Evolutionary conservation across 2,888 invertebrate genomes (phyloP).

Genomic region (Thymelicus acteon): DNA sequence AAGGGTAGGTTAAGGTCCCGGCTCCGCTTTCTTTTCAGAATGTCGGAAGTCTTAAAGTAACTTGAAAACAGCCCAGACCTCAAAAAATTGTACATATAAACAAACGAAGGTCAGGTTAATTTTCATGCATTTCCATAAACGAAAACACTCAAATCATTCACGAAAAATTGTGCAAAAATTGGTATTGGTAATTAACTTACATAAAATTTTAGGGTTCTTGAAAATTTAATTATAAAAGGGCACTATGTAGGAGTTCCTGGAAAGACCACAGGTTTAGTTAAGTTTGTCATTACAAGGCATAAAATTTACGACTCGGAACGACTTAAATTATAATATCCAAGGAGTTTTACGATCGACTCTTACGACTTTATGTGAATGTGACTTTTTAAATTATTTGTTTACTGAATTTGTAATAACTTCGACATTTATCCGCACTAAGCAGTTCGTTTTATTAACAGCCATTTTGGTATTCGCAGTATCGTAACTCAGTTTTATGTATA

Average conservation of each 20-base stretch:
- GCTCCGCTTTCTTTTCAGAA: too few species aligned
- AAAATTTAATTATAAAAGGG: conserved; percentile 33
- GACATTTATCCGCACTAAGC: conserved; percentile 19
- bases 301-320: conserved; percentile 65
- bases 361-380: conserved; percentile 27
- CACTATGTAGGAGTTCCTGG: conserved; percentile 31
- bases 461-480: background rate
- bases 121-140: too few species aligned
- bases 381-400: conserved; percentile 36
- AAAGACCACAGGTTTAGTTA: conserved; percentile 44
- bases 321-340: conserved; percentile 63
- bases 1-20: too few species aligned
- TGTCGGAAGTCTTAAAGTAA: too few species aligned
- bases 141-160: background rate
- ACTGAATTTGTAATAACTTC: conserved; percentile 20
- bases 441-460: background rate
- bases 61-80: too few species aligned
- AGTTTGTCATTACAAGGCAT: conserved; percentile 62
- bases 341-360: conserved; percentile 48
- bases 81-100: too few species aligned
- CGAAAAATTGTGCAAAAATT: conserved; percentile 6
- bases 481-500: background rate
- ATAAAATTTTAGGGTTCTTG: conserved; percentile 11
- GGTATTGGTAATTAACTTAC: conserved; percentile 11
- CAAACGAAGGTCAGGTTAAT: too few species aligned